These are phyloP conservation scores for Dufourea novaeangliae DNA, from an alignment of 1,140 invertebrate species.

Conservation along the genomic window DNA sequence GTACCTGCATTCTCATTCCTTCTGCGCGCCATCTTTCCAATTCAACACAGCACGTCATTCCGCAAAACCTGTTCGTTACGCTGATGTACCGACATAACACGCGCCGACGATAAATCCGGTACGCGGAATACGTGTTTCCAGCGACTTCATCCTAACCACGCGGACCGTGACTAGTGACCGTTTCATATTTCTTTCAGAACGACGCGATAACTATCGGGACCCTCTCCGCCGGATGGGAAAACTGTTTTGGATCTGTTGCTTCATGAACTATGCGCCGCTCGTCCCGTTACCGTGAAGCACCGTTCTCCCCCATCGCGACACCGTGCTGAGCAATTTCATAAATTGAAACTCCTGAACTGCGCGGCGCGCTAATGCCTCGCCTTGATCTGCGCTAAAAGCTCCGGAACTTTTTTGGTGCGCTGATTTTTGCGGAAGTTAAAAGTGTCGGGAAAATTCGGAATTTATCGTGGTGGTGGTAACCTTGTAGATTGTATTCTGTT, in stretches of 20 bases:
- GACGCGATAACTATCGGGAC: constrained; percentile 11
- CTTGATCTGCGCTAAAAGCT: not conserved
- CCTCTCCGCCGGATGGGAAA: not conserved
- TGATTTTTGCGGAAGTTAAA: not conserved
- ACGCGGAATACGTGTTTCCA: constrained; percentile 34
- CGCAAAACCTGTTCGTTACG: constrained; percentile 27
- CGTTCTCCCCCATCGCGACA: too few species aligned
- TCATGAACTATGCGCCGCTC: not conserved
- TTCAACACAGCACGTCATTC: too few species aligned
- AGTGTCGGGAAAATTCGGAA: too few species aligned
- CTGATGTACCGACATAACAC: constrained; percentile 31
- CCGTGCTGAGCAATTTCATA: not conserved
- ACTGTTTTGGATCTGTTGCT: not conserved
- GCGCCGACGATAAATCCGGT: constrained; percentile 37
- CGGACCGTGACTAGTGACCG: not conserved
- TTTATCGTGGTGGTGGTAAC: too few species aligned
- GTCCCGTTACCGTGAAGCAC: too few species aligned
- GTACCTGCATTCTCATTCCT: too few species aligned
- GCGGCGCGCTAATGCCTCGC: not conserved
- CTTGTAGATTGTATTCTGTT: too few species aligned
- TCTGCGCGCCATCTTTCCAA: too few species aligned
- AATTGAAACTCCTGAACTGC: not conserved
- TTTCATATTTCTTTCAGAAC: constrained; percentile 9
- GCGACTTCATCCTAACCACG: constrained; percentile 27
- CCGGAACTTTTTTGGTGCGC: not conserved